A percentile compares a stretch with the other conserved stretches of the same genome.
Conservation (phyloP, 2,113 vertebrate genomes). For the Hirundichthys speculiger region DNA sequence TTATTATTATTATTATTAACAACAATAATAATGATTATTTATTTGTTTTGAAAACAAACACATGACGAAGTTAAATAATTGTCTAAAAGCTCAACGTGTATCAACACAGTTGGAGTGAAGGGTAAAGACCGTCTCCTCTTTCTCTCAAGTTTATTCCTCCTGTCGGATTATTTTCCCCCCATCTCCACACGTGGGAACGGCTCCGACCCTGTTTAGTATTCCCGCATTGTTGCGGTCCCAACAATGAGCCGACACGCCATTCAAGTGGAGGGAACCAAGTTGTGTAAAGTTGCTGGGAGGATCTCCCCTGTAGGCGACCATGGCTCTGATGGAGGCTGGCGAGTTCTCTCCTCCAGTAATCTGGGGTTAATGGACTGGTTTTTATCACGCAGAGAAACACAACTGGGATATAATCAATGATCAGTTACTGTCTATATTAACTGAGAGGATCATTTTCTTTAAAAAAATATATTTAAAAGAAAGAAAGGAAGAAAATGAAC, state of each 20-base stretch:
- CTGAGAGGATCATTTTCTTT: not conserved
- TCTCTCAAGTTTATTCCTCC: conserved; percentile 50
- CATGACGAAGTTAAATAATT: too few relatives aligned
- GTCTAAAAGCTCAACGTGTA: conserved; percentile 16
- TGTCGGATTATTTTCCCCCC: conserved; percentile 62
- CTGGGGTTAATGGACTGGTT: conserved; percentile 40
- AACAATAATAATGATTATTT: too few relatives aligned
- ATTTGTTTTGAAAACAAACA: too few relatives aligned
- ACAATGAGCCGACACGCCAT: conserved; percentile 77
- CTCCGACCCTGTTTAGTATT: conserved; percentile 77
- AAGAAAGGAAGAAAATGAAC: too few relatives aligned
- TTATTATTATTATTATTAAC: too few relatives aligned
- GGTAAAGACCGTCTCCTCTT: conserved; percentile 58
- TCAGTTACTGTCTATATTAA: conserved; percentile 11
- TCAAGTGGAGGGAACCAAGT: conserved; percentile 64
- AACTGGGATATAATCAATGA: conserved; percentile 23
- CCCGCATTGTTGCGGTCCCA: conserved; percentile 72
- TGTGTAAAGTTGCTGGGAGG: conserved; percentile 67
- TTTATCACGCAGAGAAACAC: conserved; percentile 29
- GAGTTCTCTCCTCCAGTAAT: conserved; percentile 28
- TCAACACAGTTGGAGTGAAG: conserved; percentile 47
- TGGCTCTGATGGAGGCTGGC: conserved; percentile 38
- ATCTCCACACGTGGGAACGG: conserved; percentile 78
- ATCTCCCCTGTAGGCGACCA: conserved; percentile 56
- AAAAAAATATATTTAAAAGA: not conserved